Conservation (phyloP, 2,888 invertebrate species). For the Dryadula phaetusa region DNA sequence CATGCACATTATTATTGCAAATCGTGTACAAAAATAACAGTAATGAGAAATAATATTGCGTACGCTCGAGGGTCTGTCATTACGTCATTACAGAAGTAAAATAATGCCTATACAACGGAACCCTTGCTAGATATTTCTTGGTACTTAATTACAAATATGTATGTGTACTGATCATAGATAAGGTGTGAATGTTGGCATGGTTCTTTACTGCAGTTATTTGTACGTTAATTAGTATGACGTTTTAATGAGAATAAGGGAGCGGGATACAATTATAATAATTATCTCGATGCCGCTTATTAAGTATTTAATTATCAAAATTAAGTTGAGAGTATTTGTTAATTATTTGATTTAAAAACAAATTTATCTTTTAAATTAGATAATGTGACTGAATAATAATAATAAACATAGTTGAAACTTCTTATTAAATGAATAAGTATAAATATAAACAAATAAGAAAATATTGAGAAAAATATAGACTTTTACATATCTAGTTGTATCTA, state of each 20-base stretch:
- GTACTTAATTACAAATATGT: conserved; percentile 27
- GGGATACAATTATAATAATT: neutral
- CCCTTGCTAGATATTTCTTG: conserved; percentile 24
- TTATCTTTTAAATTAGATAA: conserved; percentile 1
- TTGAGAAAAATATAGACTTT: too few species aligned
- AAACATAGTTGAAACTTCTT: neutral
- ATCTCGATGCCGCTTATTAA: neutral
- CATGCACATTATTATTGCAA: neutral
- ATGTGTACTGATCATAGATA: conserved; percentile 34
- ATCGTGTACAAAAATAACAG: neutral
- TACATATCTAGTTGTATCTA: too few species aligned
- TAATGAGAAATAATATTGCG: conserved; percentile 21
- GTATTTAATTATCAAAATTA: conserved; percentile 12
- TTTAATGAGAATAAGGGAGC: conserved; percentile 26
- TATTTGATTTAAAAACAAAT: neutral
- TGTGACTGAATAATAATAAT: neutral
- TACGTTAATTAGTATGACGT: conserved; percentile 27
- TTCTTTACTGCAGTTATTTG: conserved; percentile 33
- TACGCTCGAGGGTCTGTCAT: conserved; percentile 30
- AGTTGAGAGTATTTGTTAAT: neutral
- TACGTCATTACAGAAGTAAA: conserved; percentile 29
- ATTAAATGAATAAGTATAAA: neutral
- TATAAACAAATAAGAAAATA: too few species aligned
- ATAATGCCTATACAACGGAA: conserved; percentile 9
- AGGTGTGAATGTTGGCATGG: conserved; percentile 5